Base-by-base conservation (phyloP, 2,113 vertebrate species). In the Cervus canadensis region DNA sequence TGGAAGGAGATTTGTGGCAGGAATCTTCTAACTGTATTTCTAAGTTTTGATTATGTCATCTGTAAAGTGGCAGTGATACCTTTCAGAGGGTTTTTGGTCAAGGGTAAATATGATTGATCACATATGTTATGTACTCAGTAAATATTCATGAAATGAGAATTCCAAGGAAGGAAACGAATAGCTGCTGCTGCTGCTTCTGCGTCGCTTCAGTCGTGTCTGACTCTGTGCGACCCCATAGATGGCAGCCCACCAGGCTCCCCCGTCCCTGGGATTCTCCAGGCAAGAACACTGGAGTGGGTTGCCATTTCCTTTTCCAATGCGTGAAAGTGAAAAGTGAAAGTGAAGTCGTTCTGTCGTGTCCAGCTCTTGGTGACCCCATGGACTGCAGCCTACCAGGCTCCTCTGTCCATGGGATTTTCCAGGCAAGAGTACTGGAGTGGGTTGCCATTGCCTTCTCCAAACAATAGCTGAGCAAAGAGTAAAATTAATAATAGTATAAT, bases 401-500 rank as follows among this genome's bases (percentile, higher is more conserved):
- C 33, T 67, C 17, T 33, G n/a, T 36, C 64, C 33, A 67, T 67
- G 64, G 64, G 33, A 67, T 19, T 67, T 67, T 67, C 33, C 33
- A 67, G 33, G 33, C 64, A 67, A 67, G 64, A 67, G 33, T 67
- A 67, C 33, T 67, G 17, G 17, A 67, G 64, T 67, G 33, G 7
- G 64, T 19, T 67, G 64, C 33, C n/a, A 10, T 67, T 36, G 33
- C 33, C 64, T 67, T 67, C 33, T 67, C 64, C 64, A 48, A 50
- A 59, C 52, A 89, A 45, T 74, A 62, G 21, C 43, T n/a, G 3
- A 67, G 83, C n/a, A 54, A 86, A 54, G 48, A 57, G 9, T 71
- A 83, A 95, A 84, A 50, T 90, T 74, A 89, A 74, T 89, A 89
- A 23, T 45, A 67, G 52, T 40, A 25, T 71, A 57, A 83, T 84